phyloP scores from a whole-genome alignment of 2,888 invertebrate genomes.

The Archips xylosteana region DNA sequence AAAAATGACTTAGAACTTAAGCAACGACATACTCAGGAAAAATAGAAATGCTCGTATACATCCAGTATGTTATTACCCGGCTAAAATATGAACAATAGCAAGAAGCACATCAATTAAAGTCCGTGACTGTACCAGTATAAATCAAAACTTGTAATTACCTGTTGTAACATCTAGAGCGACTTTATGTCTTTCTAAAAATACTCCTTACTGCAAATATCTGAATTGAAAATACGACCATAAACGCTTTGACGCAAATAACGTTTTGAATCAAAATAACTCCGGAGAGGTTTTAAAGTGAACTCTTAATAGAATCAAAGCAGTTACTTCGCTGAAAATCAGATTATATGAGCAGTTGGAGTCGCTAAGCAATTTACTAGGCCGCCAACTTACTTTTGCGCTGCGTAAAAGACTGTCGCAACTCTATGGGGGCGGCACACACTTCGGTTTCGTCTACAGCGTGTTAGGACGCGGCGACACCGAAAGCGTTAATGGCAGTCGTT shows the following conservation, averaged over 20 bases:
- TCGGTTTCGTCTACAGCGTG: not conserved
- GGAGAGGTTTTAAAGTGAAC: slow-evolving; percentile 23
- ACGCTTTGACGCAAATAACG: slow-evolving; percentile 2
- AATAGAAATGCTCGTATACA: too few relatives aligned
- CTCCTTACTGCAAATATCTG: not conserved
- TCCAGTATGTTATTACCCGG: too few relatives aligned
- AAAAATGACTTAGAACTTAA: too few relatives aligned
- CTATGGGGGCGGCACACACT: slow-evolving; percentile 16
- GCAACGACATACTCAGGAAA: too few relatives aligned
- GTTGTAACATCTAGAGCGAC: too few relatives aligned
- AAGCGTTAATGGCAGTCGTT: slow-evolving; percentile 43
- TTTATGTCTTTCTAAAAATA: too few relatives aligned
- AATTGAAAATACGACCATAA: not conserved
- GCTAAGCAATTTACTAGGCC: slow-evolving; percentile 35
- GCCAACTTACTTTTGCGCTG: slow-evolving; percentile 32
- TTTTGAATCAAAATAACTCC: slow-evolving; percentile 15
- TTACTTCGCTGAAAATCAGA: slow-evolving; percentile 34
- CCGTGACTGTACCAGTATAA: too few relatives aligned
- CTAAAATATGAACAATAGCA: too few relatives aligned
- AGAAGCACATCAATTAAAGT: too few relatives aligned
- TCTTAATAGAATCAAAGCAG: slow-evolving; percentile 36
- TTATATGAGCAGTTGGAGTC: slow-evolving; percentile 40
- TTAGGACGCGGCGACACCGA: not conserved
- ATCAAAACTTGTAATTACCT: too few relatives aligned
- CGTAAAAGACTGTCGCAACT: slow-evolving; percentile 13